Conservation (phyloP, 2,888 invertebrate species). For the Pristionchus arcanus region DNA sequence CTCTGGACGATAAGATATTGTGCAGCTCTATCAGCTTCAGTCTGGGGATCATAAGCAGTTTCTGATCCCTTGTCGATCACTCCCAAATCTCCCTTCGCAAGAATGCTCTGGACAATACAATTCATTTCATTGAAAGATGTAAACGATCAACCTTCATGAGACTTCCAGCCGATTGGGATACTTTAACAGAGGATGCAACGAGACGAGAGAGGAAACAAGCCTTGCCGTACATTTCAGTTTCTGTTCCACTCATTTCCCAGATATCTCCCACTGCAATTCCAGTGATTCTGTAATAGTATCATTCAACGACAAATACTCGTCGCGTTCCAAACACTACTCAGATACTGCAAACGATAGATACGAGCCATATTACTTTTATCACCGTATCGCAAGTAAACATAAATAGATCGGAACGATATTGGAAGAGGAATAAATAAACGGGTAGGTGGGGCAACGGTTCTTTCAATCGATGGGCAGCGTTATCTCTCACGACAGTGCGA, state of each 20-base stretch:
- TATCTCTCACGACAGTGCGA: conserved; percentile 5
- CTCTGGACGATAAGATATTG: conserved; percentile 94
- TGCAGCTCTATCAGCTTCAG: conserved; percentile 96
- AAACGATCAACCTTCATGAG: conserved; percentile 79
- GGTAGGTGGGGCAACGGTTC: conserved; percentile 22
- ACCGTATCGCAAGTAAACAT: conserved; percentile 27
- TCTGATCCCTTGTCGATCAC: conserved; percentile 84
- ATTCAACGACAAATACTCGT: conserved; percentile 31
- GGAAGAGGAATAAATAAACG: conserved; percentile 32
- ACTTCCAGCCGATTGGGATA: conserved; percentile 80
- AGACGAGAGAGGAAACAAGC: conserved; percentile 79
- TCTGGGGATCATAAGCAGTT: conserved; percentile 88
- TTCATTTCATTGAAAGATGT: neutral
- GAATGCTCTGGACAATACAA: conserved; percentile 72
- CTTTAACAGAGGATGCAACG: conserved; percentile 81
- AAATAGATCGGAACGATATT: conserved; percentile 30
- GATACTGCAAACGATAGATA: neutral
- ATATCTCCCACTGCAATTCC: conserved; percentile 30
- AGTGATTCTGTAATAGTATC: neutral
- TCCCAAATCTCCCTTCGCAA: conserved; percentile 78
- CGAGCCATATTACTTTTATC: conserved; percentile 34
- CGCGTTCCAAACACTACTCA: conserved; percentile 7
- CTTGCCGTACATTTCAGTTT: conserved; percentile 66
- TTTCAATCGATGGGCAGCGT: conserved; percentile 7
- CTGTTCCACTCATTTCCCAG: conserved; percentile 41